phyloP scores from a whole-genome alignment of 2,113 vertebrate species.

The Phycodurus eques region DNA sequence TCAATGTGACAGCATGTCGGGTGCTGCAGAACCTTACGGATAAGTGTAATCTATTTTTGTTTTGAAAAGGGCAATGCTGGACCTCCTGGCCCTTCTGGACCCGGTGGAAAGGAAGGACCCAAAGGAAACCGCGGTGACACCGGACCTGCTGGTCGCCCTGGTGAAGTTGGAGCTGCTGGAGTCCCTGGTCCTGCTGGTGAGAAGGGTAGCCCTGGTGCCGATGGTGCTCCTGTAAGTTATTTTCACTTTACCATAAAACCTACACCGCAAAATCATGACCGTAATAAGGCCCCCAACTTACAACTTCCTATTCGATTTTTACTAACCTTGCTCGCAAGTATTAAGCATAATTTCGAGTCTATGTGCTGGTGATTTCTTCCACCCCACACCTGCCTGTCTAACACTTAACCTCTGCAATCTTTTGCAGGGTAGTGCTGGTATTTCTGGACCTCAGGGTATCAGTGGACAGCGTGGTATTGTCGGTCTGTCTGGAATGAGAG shows the following conservation, averaged over 20 bases:
- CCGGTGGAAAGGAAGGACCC: conserved; percentile 87
- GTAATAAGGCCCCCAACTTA: neutral
- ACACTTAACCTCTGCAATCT: conserved; percentile 18
- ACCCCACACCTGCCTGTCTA: neutral
- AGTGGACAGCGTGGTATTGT: conserved; percentile 89
- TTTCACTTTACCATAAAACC: neutral
- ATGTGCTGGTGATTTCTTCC: neutral
- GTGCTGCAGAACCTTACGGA: too few relatives aligned
- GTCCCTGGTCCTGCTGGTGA: conserved; percentile 84
- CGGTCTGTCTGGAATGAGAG: conserved; percentile 90
- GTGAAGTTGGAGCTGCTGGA: conserved; percentile 85
- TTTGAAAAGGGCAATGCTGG: conserved; percentile 84
- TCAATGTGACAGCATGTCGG: neutral
- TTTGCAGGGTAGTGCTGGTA: conserved; percentile 81
- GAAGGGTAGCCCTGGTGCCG: conserved; percentile 86
- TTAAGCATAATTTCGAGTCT: neutral
- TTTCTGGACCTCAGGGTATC: conserved; percentile 89
- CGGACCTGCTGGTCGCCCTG: conserved; percentile 86
- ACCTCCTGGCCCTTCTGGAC: conserved; percentile 83
- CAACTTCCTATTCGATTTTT: neutral
- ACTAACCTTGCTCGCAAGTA: too few relatives aligned
- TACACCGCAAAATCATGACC: neutral
- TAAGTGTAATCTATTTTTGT: neutral
- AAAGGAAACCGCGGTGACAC: conserved; percentile 97
- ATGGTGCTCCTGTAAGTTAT: conserved; percentile 84